Evolutionary conservation across 1,140 invertebrate genomes (phyloP), one percentile per base, ranked within the genome.

Genomic region (Phymorhynchus buccinoides): DNA sequence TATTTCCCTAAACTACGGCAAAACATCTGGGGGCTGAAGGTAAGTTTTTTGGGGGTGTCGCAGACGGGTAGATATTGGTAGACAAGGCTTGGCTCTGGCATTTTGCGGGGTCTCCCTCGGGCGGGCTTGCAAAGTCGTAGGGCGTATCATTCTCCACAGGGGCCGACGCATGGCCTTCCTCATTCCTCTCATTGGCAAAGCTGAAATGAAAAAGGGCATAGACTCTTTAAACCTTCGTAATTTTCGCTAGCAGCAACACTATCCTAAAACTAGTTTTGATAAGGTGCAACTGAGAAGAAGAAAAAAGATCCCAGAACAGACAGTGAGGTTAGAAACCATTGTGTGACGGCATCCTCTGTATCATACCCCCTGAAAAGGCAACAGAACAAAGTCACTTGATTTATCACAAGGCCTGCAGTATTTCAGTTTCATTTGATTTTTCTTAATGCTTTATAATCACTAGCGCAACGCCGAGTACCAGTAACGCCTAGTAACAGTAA

Each of bases 121-220:
- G 56, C 56, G 18, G n/a, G 56, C n/a, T 62, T n/a, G 22, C 56
- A 62, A 18, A 27, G 14, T 62, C 6, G 56, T 16, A 6, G 56
- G 56, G 56, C 7, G 56, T 62, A 27, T 62, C 56, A 62, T 62
- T 62, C n/a, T 62, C 56, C 56, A 62, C 48, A 4, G 22, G 18
- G 6, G 22, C 56, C 22, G 56, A 27, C 22, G 22, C 2, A 16
- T 12, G 56, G 14, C n/a, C 56, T 62, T 62, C 48, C n/a, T n/a
- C 12, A 52, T 52, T 2, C 56, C 56, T 27, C 56, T 27, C 56
- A 18, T 22, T 3, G 56, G 56, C 56, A 62, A 62, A 12, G 56
- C 56, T 62, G 56, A 62, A 62, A 62, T 62, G 56, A 62, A 62
- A 62, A 62, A 62, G n/a, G 12, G 56, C n/a, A 62, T 27, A 62